Evolutionary conservation across 2,888 invertebrate species (phyloP).

Genomic region (Gryllus longicercus): DNA sequence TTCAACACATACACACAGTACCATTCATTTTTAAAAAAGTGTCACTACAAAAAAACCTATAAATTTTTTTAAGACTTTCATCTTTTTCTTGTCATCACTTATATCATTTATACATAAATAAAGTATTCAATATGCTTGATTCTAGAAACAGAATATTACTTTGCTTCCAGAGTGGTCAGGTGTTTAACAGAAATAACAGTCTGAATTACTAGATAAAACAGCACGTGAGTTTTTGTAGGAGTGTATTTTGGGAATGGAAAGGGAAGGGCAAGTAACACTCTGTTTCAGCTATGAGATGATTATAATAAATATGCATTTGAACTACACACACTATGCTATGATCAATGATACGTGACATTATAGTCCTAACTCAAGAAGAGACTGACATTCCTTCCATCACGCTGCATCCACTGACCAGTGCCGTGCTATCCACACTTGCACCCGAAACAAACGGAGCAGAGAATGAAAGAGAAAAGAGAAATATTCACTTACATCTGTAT

Average conservation of each 20-base stretch:
- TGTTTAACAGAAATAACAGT: neutral
- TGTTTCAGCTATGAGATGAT: constrained; percentile 17
- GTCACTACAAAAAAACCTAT: constrained; percentile 21
- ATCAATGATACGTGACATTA: constrained; percentile 10
- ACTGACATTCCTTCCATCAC: constrained; percentile 8
- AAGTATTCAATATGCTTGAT: constrained; percentile 22
- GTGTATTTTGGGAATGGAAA: neutral
- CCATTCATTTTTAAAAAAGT: constrained; percentile 2
- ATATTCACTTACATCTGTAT: constrained; percentile 27
- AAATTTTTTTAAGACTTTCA: constrained; percentile 19
- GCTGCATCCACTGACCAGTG: constrained; percentile 3
- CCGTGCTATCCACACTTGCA: constrained; percentile 10
- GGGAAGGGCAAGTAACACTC: constrained; percentile 17
- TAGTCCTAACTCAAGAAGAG: constrained; percentile 8
- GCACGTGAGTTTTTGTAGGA: neutral
- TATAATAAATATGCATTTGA: constrained; percentile 17
- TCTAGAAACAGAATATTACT: constrained; percentile 18
- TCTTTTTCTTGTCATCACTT: constrained; percentile 11
- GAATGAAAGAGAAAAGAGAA: constrained; percentile 10
- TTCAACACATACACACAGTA: neutral
- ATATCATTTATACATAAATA: constrained; percentile 8
- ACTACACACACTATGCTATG: constrained; percentile 10
- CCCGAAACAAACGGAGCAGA: constrained; percentile 8
- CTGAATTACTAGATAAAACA: neutral
- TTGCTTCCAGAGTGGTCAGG: neutral